Evolutionary conservation across 2,888 invertebrate species (phyloP).

Genomic region (Copidosoma aretas): DNA sequence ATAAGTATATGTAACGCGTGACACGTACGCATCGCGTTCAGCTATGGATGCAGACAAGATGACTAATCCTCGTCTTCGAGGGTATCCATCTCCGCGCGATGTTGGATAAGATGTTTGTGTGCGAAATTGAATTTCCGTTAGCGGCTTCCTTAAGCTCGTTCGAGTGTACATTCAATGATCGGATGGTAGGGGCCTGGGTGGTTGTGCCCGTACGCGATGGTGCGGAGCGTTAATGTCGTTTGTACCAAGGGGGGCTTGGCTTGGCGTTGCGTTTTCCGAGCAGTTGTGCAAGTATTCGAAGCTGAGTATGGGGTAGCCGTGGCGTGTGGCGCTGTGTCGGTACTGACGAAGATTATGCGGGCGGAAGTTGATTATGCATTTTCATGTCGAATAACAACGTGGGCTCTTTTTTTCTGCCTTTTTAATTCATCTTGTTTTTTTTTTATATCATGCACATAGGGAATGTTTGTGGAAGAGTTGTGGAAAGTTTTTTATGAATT

Average conservation of each 20-base stretch:
- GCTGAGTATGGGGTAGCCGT: too few relatives aligned
- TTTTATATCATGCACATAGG: too few relatives aligned
- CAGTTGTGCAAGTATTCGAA: too few relatives aligned
- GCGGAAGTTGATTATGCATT: neutral
- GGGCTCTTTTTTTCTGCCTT: slow-evolving; percentile 2
- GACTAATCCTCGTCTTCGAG: too few relatives aligned
- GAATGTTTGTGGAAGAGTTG: too few relatives aligned
- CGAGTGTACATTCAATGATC: slow-evolving; percentile 34
- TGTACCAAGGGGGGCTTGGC: slow-evolving; percentile 8
- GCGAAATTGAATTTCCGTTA: slow-evolving; percentile 42
- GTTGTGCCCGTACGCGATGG: slow-evolving; percentile 1
- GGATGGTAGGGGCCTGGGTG: neutral
- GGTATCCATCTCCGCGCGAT: slow-evolving; percentile 15
- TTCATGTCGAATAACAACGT: too few relatives aligned
- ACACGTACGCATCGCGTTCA: neutral
- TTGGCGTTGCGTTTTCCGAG: too few relatives aligned
- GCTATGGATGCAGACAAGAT: slow-evolving; percentile 4
- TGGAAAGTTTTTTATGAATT: too few relatives aligned
- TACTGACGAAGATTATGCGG: neutral
- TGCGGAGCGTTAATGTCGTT: slow-evolving; percentile 33
- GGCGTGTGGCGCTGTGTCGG: too few relatives aligned
- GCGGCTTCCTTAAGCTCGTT: slow-evolving; percentile 29
- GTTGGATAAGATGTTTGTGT: slow-evolving; percentile 39
- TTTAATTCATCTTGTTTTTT: neutral
- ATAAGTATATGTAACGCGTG: slow-evolving; percentile 2